Evolutionary conservation across 2,888 invertebrate genomes (phyloP).

Genomic region (Pachliopta kotzebuea): DNA sequence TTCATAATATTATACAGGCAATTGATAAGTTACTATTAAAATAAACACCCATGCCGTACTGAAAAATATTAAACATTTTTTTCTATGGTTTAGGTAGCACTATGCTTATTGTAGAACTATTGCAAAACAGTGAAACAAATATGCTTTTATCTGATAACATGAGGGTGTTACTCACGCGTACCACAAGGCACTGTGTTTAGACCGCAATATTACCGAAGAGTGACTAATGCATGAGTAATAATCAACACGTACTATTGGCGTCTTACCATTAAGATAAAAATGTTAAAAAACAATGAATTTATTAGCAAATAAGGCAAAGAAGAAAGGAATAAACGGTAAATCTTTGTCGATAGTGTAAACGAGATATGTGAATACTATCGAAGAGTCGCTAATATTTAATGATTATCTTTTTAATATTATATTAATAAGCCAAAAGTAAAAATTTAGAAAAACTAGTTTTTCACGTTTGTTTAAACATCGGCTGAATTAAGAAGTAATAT

Average conservation of each 20-base stretch:
- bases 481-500: too few species aligned
- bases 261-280: constrained; percentile 5
- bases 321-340: not conserved
- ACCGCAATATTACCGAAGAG: constrained; percentile 35
- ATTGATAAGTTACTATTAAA: too few species aligned
- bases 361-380: too few species aligned
- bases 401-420: too few species aligned
- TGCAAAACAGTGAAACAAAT: constrained; percentile 47
- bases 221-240: constrained; percentile 40
- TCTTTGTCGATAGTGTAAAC: too few species aligned
- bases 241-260: constrained; percentile 5
- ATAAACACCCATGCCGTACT: too few species aligned
- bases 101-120: constrained; percentile 31
- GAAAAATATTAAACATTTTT: too few species aligned
- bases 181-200: constrained; percentile 32
- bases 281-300: not conserved
- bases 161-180: constrained; percentile 44
- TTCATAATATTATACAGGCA: too few species aligned
- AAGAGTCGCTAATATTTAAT: too few species aligned
- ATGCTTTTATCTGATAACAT: constrained; percentile 48
- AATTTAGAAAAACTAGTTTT: too few species aligned
- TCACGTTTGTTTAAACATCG: too few species aligned
- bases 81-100: not conserved
- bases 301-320: not conserved
- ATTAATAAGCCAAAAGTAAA: too few species aligned